Base-by-base conservation (phyloP, 2,797 vertebrate species). In the Sebastes oblongus region DNA sequence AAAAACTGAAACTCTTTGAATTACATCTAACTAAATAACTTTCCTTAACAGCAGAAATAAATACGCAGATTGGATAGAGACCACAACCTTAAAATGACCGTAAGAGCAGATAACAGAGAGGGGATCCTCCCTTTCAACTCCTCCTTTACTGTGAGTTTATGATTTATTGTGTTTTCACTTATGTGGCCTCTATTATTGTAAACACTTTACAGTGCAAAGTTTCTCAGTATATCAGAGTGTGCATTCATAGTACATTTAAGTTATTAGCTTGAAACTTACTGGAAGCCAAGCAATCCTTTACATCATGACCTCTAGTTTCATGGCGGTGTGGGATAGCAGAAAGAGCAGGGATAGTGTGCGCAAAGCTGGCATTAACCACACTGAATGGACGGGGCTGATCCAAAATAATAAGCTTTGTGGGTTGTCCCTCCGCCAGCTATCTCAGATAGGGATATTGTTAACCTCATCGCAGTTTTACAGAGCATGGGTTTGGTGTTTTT, bases 161-260 rank as follows among this genome's bases (percentile, higher is more conserved):
- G 85, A 62, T 27, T 66, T 74, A 1, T 83, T 85, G 70, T 82
- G 75, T 75, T 84, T 89, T 78, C 59, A 86, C 18, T 30, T 0
- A 61, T 86, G 89, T 93, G 92, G 82, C 34, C 86, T 87, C 91
- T 56, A 25, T 67, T 59, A 60, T 30, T 84, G 82, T 86, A 77
- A 90, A 87, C 70, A 70, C 34, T 27, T 22, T 2, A 24, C 10
- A 61, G 75, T 87, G 22, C 32, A 87, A 85, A 80, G 6, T 25
- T 25, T 73, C 58, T 73, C 56, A 25, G 27, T 36, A 1, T 32
- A 14, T 22, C 14, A 56, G 14, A 77, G 56, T 39, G 29, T 54
- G n/a, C 12, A 13, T 25, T 16, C 50, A 64, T 34, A 25, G 1
- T 39, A 39, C 13, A 39, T 39, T 14, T 14, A 39, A 36, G 7